These are phyloP conservation scores for Sesia apiformis DNA, from an alignment of 2,888 invertebrate genomes.

Conservation along the genomic window DNA sequence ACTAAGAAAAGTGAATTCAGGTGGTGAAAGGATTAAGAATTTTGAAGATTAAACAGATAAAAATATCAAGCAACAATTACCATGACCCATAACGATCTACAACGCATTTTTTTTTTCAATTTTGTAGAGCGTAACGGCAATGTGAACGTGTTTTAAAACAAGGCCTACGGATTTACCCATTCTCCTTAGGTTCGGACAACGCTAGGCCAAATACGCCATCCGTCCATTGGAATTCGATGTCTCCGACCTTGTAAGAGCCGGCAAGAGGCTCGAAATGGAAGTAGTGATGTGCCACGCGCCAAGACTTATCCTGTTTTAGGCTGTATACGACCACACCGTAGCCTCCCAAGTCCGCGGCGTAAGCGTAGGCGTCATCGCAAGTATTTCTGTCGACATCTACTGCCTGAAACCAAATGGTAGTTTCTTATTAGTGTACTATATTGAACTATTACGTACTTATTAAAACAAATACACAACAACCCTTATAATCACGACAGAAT, in stretches of 20 bases:
- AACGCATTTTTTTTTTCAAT: background rate
- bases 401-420: constrained; percentile 55
- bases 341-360: constrained; percentile 84
- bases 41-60: too few species aligned
- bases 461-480: too few species aligned
- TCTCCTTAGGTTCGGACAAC: constrained; percentile 73
- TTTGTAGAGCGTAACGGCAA: background rate
- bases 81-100: too few species aligned
- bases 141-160: background rate
- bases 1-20: too few species aligned
- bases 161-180: constrained; percentile 48
- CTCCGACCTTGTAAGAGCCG: constrained; percentile 84
- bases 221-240: constrained; percentile 89
- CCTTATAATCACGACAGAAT: too few species aligned
- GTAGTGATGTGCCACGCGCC: constrained; percentile 86
- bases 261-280: constrained; percentile 88
- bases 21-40: too few species aligned
- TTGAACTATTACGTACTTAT: too few species aligned
- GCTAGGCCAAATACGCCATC: constrained; percentile 87
- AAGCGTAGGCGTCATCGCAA: constrained; percentile 84
- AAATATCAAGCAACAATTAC: too few species aligned
- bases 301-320: constrained; percentile 81
- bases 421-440: background rate
- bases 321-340: constrained; percentile 87
- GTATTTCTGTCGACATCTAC: constrained; percentile 81